Conservation (phyloP, 2,113 vertebrate species). For the Climacteris rufus region DNA sequence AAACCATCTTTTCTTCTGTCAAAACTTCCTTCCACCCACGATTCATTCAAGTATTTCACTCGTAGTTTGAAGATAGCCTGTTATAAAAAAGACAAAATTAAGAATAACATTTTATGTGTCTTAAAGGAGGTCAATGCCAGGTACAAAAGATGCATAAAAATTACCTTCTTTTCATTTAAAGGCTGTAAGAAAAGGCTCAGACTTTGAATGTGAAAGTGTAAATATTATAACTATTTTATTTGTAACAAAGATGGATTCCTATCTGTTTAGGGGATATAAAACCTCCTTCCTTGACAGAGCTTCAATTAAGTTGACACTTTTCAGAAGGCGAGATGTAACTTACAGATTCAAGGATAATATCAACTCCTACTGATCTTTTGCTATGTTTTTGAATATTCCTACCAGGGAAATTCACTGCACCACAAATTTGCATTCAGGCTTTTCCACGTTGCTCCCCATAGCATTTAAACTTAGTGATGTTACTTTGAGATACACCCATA, state of each 20-base stretch:
- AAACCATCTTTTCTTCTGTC: not conserved
- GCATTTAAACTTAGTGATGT: not conserved
- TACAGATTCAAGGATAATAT: not conserved
- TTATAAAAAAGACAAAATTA: not conserved
- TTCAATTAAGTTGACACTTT: slow-evolving; percentile 36
- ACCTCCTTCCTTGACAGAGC: slow-evolving; percentile 25
- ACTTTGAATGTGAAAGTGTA: not conserved
- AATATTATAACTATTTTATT: not conserved
- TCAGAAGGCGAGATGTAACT: not conserved
- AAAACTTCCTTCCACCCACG: not conserved
- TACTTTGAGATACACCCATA: not conserved
- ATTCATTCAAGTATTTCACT: not conserved
- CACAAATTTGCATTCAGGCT: not conserved
- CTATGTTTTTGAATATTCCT: not conserved
- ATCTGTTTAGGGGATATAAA: not conserved
- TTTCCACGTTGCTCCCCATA: not conserved
- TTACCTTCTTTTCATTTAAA: not conserved
- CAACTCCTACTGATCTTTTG: not conserved
- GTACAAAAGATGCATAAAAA: not conserved
- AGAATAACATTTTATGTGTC: not conserved
- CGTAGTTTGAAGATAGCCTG: not conserved
- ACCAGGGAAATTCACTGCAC: not conserved
- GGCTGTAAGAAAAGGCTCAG: not conserved
- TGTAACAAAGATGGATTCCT: not conserved
- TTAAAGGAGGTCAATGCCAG: not conserved